Percentiles rank a stretch among this genome's conserved stretches.
Evolutionary conservation across 2,888 invertebrate genomes (phyloP).

Genomic region (Latrodectus elegans): DNA sequence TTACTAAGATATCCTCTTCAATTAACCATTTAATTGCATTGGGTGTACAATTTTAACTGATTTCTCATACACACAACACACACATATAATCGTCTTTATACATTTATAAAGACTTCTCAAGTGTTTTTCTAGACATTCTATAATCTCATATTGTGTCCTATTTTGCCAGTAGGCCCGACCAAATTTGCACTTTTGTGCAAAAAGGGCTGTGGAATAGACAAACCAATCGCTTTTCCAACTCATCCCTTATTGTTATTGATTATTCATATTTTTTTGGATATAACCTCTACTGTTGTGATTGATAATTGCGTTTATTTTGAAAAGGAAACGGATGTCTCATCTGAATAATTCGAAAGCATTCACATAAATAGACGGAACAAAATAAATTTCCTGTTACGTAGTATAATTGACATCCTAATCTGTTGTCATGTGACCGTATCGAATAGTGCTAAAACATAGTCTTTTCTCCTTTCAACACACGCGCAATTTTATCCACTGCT

Average conservation of each 20-base stretch:
- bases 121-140: too few relatives aligned
- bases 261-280: conserved; percentile 38
- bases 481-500: background rate
- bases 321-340: conserved; percentile 51
- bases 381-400: conserved; percentile 64
- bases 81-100: too few relatives aligned
- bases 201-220: too few relatives aligned
- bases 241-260: conserved; percentile 13
- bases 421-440: conserved; percentile 67
- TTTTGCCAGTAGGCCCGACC: background rate
- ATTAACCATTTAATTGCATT: too few relatives aligned
- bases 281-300: conserved; percentile 24
- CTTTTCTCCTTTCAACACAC: conserved; percentile 50
- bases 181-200: too few relatives aligned
- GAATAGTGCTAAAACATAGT: conserved; percentile 66
- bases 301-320: conserved; percentile 10
- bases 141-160: background rate
- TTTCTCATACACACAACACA: too few relatives aligned
- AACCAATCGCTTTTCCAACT: background rate
- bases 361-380: conserved; percentile 66
- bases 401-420: conserved; percentile 66
- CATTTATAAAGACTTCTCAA: too few relatives aligned
- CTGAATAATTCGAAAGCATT: conserved; percentile 44
- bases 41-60: too few relatives aligned
- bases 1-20: too few relatives aligned